phyloP scores from a whole-genome alignment of 2,797 vertebrate species.

The Botia kubotai region DNA sequence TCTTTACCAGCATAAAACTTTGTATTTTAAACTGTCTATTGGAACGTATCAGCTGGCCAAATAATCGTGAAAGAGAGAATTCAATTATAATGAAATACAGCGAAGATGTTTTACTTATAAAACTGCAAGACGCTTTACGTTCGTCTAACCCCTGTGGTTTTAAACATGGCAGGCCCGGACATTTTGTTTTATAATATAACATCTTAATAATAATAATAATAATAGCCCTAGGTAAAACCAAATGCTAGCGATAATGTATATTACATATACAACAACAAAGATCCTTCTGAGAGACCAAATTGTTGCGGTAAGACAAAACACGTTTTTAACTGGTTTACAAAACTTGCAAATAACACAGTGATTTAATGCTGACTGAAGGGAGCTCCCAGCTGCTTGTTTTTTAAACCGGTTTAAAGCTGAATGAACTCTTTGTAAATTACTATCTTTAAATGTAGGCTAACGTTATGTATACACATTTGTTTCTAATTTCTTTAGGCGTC shows the following conservation, averaged over 20 bases:
- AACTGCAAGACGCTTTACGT: slow-evolving; percentile 12
- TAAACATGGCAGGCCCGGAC: slow-evolving; percentile 1
- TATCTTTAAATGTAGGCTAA: background rate
- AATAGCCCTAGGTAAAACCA: background rate
- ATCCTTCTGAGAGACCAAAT: background rate
- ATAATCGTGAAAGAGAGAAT: background rate
- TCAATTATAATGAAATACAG: background rate
- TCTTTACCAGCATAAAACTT: background rate
- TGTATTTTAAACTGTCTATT: background rate
- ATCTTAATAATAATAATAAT: background rate
- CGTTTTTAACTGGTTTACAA: background rate
- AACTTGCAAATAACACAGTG: slow-evolving; percentile 1
- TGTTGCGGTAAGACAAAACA: background rate
- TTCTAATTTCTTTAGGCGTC: background rate
- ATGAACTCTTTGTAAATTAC: slow-evolving; percentile 1
- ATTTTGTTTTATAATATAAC: background rate
- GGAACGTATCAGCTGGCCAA: background rate
- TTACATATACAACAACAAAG: background rate
- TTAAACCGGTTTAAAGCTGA: background rate
- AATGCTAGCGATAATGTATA: background rate
- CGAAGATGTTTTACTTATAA: background rate
- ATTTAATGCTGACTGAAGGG: background rate
- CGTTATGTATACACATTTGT: background rate
- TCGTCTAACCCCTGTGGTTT: background rate
- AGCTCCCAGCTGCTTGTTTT: background rate